Evolutionary conservation across 2,888 invertebrate genomes (phyloP), one percentile per base, ranked within the genome.

Genomic region (Diarsia mendica): DNA sequence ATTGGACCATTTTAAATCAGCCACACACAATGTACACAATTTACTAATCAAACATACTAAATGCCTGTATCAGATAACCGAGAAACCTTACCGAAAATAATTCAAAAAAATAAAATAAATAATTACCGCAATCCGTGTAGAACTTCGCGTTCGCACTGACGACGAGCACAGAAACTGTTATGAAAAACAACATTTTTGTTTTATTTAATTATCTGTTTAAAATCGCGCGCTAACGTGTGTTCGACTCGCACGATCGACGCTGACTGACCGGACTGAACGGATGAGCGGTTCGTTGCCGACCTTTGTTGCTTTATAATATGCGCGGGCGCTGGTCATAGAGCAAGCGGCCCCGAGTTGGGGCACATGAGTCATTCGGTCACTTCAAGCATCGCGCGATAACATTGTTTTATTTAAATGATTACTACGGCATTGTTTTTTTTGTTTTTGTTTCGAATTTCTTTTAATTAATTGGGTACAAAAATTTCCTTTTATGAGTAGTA

Each of bases 81-180:
- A 61, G 60, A 55, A 23, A 55, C 15, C 15, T 18, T 65, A 69
- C 64, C 55, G 28, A 67, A 67, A 80, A 23, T 20, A 49, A 49
- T 33, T 58, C 18, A 48, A 18, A 39, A 20, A 72, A 11, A 33
- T 2, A 9, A 74, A 75, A 79, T 33, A 67, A 67, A 87, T 85
- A 91, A 83, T 90, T 93, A 96, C 96, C 96, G 79, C 96, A 96
- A 88, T 96, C 96, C 78, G 90, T 92, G 90, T 94, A 96, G 90
- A 95, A 95, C 78, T 96, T 96, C 5, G 95, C 96, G 77, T 96
- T 92, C 13, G 91, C 93, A 92, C 94, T 92, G 84, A 93, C 93
- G 82, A 95, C 88, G 8, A 95, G 87, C 85, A 95, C 91, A 67
- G 91, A 87, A 72, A 93, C 82, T 65, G 91, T 88, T 80, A 94